Conservation (phyloP, 1,140 invertebrate genomes). For the Drosophila equinoxialis region DNA sequence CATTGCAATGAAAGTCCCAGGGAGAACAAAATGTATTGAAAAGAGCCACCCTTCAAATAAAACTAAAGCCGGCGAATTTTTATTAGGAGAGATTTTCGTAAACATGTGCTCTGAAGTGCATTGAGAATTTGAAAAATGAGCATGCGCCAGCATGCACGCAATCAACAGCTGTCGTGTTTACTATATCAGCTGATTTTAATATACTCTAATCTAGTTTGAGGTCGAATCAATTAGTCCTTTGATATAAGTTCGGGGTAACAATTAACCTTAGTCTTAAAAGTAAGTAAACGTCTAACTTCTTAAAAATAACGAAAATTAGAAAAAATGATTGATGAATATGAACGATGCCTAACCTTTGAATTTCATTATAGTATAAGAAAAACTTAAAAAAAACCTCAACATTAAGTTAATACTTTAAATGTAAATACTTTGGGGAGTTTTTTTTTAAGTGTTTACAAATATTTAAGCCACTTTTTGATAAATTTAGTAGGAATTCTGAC, state of each 20-base stretch:
- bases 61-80: constrained; percentile 7
- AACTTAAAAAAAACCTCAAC: too few species aligned
- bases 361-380: too few species aligned
- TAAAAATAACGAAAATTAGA: too few species aligned
- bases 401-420: too few species aligned
- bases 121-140: neutral
- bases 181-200: neutral
- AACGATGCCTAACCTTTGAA: too few species aligned
- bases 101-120: constrained; percentile 11
- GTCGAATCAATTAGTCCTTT: neutral
- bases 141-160: constrained; percentile 4
- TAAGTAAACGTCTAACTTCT: too few species aligned
- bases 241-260: neutral
- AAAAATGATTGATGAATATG: too few species aligned
- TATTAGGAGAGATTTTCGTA: constrained; percentile 4
- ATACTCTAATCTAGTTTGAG: neutral
- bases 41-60: constrained; percentile 6
- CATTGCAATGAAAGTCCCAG: constrained; percentile 3
- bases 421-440: too few species aligned
- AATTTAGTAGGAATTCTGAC: too few species aligned
- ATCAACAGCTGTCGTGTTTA: neutral
- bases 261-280: too few species aligned
- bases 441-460: too few species aligned
- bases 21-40: constrained; percentile 2
- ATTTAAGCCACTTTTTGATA: too few species aligned